phyloP scores from a whole-genome alignment of 2,113 vertebrate species.

The Neolamprologus brichardi region DNA sequence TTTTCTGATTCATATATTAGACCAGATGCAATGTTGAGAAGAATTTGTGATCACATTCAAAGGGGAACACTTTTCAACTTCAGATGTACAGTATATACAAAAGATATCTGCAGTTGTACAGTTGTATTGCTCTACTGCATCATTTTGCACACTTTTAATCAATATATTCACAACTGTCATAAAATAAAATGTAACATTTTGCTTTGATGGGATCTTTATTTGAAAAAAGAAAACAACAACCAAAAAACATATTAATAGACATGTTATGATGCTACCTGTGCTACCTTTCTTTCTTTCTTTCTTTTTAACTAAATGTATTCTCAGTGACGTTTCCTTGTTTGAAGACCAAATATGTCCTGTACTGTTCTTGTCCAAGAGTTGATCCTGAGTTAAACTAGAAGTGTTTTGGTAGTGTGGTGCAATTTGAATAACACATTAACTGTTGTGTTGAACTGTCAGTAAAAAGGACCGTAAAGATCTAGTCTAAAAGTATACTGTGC shows the following conservation, averaged over 20 bases:
- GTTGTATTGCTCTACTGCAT: not conserved
- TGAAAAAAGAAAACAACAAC: not conserved
- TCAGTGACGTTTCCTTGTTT: not conserved
- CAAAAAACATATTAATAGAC: not conserved
- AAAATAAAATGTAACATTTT: not conserved
- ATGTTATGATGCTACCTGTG: not conserved
- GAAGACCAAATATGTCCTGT: not conserved
- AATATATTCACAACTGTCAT: not conserved
- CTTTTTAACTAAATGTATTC: not conserved
- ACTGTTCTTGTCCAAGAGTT: not conserved
- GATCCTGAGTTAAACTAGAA: not conserved
- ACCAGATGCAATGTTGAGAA: not conserved
- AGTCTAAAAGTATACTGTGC: fast-evolving
- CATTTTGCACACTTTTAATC: not conserved
- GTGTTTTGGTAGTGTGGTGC: not conserved
- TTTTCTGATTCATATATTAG: not conserved
- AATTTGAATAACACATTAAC: not conserved
- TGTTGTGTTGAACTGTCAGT: not conserved
- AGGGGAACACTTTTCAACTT: not conserved
- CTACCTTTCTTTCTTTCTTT: not conserved
- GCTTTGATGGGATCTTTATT: not conserved
- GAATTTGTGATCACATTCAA: not conserved
- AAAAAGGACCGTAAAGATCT: not conserved
- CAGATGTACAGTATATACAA: not conserved
- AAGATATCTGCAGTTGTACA: not conserved